Conservation (phyloP, 1,140 invertebrate species). For the Nebria ingens region DNA sequence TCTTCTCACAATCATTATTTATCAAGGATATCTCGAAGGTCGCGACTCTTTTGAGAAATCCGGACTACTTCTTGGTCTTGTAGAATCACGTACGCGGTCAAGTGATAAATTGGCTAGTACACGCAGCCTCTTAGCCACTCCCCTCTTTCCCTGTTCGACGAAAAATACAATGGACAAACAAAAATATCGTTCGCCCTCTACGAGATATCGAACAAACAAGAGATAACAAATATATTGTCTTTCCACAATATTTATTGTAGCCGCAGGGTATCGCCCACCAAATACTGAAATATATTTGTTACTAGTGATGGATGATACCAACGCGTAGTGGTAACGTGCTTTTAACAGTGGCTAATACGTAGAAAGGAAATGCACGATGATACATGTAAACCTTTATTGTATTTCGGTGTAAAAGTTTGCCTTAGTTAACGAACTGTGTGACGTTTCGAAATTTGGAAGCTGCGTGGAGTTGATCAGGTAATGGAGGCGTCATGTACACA, state of each 20-base stretch:
- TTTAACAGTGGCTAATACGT: too few species aligned
- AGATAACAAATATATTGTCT: neutral
- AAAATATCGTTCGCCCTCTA: neutral
- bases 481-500: slow-evolving; percentile 2
- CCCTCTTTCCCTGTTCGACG: neutral
- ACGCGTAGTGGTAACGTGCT: too few species aligned
- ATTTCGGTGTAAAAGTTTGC: too few species aligned
- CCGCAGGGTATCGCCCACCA: too few species aligned
- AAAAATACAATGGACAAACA: neutral
- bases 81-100: neutral
- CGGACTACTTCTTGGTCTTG: neutral
- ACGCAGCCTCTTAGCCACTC: neutral
- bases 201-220: neutral
- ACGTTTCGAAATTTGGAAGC: neutral
- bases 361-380: too few species aligned
- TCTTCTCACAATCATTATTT: neutral
- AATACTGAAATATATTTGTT: too few species aligned
- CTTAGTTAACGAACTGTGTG: neutral
- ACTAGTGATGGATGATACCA: too few species aligned
- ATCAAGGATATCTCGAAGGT: neutral
- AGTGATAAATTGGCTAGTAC: neutral
- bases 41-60: neutral
- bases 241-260: neutral
- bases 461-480: neutral
- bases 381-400: too few species aligned